A percentile compares a stretch with the other conserved stretches of the same genome.
Evolutionary conservation across 2,797 vertebrate genomes (phyloP).

Genomic region (Masticophis lateralis): DNA sequence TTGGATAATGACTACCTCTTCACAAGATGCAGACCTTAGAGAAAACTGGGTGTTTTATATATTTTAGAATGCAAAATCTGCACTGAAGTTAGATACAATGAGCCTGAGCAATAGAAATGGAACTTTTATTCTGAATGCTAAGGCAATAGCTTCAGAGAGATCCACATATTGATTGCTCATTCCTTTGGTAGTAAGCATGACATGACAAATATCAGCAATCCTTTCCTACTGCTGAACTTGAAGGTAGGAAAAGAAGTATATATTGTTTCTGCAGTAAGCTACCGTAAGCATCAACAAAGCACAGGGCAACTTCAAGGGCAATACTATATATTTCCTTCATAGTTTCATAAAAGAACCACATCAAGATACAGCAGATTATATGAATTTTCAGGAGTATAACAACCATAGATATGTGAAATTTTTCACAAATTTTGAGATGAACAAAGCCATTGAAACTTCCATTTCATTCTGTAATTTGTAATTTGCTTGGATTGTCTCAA

Average conservation of each 20-base stretch:
- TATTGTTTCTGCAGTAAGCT: not conserved
- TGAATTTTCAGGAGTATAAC: not conserved
- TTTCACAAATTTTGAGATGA: not conserved
- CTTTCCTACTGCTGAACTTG: not conserved
- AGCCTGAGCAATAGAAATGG: not conserved
- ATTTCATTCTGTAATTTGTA: not conserved
- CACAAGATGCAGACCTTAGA: not conserved
- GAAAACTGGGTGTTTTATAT: conserved; percentile 17
- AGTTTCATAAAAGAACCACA: not conserved
- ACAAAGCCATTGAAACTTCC: not conserved
- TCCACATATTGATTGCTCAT: not conserved
- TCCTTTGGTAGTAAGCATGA: not conserved
- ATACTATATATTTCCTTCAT: too few relatives aligned
- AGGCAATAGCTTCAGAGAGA: not conserved
- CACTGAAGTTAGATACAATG: not conserved
- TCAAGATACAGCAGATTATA: not conserved
- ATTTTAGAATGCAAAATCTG: not conserved
- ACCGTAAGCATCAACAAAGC: not conserved
- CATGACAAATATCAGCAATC: not conserved
- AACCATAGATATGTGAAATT: not conserved
- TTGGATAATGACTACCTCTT: conserved; percentile 1
- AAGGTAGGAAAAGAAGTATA: not conserved
- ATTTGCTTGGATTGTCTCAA: too few relatives aligned
- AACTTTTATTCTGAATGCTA: not conserved
- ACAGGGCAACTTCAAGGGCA: too few relatives aligned